These are phyloP conservation scores for Galeruca laticollis DNA, from an alignment of 2,888 invertebrate species.

Conservation along the genomic window DNA sequence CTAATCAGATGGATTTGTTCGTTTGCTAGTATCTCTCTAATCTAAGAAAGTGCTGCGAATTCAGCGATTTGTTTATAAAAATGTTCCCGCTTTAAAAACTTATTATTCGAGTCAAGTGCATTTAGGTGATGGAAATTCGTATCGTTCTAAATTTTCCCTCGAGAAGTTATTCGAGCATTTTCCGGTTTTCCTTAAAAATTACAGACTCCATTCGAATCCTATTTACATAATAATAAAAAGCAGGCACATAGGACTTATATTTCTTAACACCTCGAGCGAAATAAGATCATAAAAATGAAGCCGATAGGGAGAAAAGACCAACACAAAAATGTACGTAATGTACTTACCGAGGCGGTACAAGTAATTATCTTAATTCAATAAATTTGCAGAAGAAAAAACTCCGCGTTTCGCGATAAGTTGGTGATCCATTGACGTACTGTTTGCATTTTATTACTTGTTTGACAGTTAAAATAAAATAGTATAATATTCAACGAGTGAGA, in stretches of 20 bases:
- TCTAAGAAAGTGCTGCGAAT: neutral
- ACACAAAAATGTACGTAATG: neutral
- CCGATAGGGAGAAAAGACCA: constrained; percentile 20
- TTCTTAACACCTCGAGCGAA: constrained; percentile 25
- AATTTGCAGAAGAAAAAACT: neutral
- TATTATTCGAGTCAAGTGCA: constrained; percentile 14
- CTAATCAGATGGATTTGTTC: neutral
- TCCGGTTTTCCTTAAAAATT: constrained; percentile 22
- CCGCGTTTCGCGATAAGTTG: neutral
- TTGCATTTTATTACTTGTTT: neutral
- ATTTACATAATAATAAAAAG: constrained; percentile 33
- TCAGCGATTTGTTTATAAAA: neutral
- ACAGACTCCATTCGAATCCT: constrained; percentile 27
- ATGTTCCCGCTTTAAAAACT: neutral
- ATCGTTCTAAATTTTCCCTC: constrained; percentile 19
- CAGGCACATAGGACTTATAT: constrained; percentile 27
- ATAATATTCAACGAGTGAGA: no score
- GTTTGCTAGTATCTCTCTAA: neutral
- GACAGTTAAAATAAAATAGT: no score
- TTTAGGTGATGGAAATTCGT: constrained; percentile 8
- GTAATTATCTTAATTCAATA: neutral
- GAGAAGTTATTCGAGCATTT: constrained; percentile 1
- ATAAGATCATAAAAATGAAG: constrained; percentile 27
- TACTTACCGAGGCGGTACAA: neutral
- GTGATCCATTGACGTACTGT: neutral